Evolutionary conservation across 2,888 invertebrate genomes (phyloP), one percentile per base, ranked within the genome.

Genomic region (Anorthoa munda): DNA sequence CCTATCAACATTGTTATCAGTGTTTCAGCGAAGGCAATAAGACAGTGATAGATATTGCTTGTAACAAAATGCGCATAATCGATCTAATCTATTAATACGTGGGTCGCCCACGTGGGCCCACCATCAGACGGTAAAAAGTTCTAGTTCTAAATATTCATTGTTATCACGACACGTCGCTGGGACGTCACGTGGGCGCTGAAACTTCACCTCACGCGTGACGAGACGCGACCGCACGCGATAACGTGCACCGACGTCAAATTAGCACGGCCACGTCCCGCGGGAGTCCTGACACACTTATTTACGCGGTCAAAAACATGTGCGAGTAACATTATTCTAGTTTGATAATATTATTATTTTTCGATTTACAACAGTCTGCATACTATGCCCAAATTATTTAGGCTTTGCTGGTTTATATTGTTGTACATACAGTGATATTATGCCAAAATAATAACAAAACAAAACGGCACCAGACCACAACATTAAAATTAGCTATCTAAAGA

Each of bases 11-110:
- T 55, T 73, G 7, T 77, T 82, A 84, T 77, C 81, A 75, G 66
- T 21, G 2, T 59, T 75, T 73, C 69, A 48, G 39, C 56, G 50
- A 73, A 45, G 50, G 46, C 66, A 77, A 66, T n/a, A 65, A 60
- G 60, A 66, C 55, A 58, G 13, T 53, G 85, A 83, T 78, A 84
- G 75, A 70, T 69, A 72, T 56, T 68, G 56, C 17, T 31, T 48
- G 46, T 51, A 50, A 72, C 66, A 64, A 81, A 81, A 79, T 77
- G 73, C 75, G 71, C 56, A 63, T 75, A 66, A 77, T 81, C 69
- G 58, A 75, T 85, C 77, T 81, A 72, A 83, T 82, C 79, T 81
- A 79, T 75, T 74, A 81, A 77, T 78, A 83, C 53, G 55, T 51
- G 50, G 61, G 17, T 59, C 46, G 63, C 21, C 75, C 77, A 85